Conservation (phyloP, 2,888 invertebrate species). For the Orthosia cruda region DNA sequence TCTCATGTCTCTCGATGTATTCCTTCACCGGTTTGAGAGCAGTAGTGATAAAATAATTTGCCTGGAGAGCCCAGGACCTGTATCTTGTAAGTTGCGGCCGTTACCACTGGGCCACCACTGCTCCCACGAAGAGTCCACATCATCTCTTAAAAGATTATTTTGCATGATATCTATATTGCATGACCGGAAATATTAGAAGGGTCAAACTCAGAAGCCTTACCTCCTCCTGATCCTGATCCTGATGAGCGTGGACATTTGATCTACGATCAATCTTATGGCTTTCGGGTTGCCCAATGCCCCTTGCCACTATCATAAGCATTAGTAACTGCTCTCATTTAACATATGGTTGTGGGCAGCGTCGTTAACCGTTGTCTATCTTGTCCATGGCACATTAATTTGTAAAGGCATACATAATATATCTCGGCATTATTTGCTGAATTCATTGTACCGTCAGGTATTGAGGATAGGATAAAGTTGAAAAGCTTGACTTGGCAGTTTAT, state of each 20-base stretch:
- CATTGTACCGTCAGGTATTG: neutral
- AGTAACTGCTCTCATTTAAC: slow-evolving; percentile 3
- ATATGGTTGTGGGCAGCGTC: neutral
- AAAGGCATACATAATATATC: neutral
- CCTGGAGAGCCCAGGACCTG: neutral
- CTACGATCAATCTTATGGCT: slow-evolving; percentile 4
- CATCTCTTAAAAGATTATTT: neutral
- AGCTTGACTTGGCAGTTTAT: neutral
- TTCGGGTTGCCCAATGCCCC: neutral
- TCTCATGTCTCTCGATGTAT: too few relatives aligned
- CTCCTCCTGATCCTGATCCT: slow-evolving; percentile 1
- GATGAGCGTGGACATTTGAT: slow-evolving; percentile 8
- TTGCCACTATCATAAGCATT: slow-evolving; percentile 2
- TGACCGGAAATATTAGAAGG: neutral
- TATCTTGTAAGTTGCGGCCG: too few relatives aligned
- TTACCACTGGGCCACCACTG: too few relatives aligned
- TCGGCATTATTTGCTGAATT: neutral
- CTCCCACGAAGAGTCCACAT: too few relatives aligned
- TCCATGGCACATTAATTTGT: neutral
- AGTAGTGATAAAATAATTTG: too few relatives aligned
- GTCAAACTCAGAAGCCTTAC: neutral
- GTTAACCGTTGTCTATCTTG: slow-evolving; percentile 4
- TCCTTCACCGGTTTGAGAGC: too few relatives aligned
- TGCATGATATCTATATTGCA: neutral
- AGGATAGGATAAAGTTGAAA: neutral